phyloP scores from a whole-genome alignment of 53 echinoderm and acorn worm genomes.

The Hippasteria phrygiana region DNA sequence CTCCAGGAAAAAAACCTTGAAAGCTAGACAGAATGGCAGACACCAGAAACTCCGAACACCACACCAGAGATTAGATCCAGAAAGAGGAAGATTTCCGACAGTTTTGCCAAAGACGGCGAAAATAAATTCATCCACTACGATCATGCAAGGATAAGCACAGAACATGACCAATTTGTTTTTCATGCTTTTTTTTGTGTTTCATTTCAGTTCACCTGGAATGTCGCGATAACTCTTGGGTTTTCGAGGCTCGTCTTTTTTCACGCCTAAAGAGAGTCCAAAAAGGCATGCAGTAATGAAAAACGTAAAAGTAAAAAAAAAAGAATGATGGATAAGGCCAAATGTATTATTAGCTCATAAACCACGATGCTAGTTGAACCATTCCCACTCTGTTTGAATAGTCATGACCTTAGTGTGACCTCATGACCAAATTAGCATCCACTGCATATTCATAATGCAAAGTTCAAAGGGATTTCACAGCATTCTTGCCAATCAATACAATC shows the following conservation, averaged over 20 bases:
- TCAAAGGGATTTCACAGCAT: too few species aligned
- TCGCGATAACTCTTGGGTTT: constrained; percentile 73
- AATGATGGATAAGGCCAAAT: not conserved
- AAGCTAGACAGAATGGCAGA: too few species aligned
- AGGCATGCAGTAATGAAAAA: constrained; percentile 52
- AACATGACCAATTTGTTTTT: not conserved
- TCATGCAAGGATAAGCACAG: constrained; percentile 35
- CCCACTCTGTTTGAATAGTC: not conserved
- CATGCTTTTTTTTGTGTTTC: not conserved
- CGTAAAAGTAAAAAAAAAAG: constrained; percentile 45
- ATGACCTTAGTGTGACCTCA: too few species aligned
- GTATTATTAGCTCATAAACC: not conserved
- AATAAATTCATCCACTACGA: constrained; percentile 19
- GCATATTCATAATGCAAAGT: too few species aligned
- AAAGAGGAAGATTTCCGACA: constrained; percentile 29
- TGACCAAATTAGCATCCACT: too few species aligned
- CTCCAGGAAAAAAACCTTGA: too few species aligned
- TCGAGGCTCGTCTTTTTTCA: constrained; percentile 66
- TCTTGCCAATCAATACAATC: too few species aligned
- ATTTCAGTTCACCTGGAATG: constrained; percentile 76
- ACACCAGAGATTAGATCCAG: not conserved
- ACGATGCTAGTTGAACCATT: not conserved
- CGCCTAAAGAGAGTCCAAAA: constrained; percentile 54
- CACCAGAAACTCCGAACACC: not conserved
- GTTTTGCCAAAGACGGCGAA: constrained; percentile 13